A percentile compares a stretch with the other conserved stretches of the same genome.
Conservation (phyloP, 1,140 invertebrate genomes). For the Bombus cullumanus region DNA sequence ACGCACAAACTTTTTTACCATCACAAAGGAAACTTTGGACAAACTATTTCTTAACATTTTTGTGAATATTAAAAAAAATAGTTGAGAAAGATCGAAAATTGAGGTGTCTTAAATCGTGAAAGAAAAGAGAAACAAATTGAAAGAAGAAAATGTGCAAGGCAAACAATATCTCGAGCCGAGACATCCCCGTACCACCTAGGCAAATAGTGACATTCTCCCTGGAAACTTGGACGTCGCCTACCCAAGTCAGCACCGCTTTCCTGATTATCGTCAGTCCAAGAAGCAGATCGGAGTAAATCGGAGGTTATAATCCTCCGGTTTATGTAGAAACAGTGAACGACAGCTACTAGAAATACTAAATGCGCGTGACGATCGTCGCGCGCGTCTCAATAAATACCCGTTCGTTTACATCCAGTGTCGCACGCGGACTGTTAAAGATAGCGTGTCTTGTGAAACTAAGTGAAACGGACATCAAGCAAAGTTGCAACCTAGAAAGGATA, state of each 20-base stretch:
- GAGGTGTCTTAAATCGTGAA: too few species aligned
- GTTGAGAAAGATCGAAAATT: too few species aligned
- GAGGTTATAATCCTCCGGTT: not conserved
- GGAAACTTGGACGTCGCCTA: slow-evolving; percentile 71
- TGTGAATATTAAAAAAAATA: not conserved
- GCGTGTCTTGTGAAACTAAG: too few species aligned
- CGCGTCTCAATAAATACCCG: slow-evolving; percentile 13
- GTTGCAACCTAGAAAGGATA: not conserved
- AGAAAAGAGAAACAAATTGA: not conserved
- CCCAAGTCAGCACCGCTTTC: slow-evolving; percentile 72
- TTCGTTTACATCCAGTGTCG: too few species aligned
- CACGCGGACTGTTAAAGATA: too few species aligned
- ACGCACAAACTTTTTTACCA: too few species aligned
- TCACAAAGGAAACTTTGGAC: too few species aligned
- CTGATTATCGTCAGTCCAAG: slow-evolving; percentile 71
- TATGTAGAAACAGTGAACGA: too few species aligned
- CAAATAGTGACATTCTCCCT: slow-evolving; percentile 71
- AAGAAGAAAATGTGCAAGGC: slow-evolving; percentile 69
- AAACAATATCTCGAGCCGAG: not conserved
- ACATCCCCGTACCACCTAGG: slow-evolving; percentile 24
- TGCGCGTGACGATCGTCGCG: slow-evolving; percentile 11
- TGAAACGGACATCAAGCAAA: too few species aligned
- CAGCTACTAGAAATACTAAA: not conserved
- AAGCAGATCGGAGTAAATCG: slow-evolving; percentile 5
- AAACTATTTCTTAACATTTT: too few species aligned